phyloP scores from a whole-genome alignment of 53 echinoderm and acorn worm species.

The Hippasteria phrygiana region DNA sequence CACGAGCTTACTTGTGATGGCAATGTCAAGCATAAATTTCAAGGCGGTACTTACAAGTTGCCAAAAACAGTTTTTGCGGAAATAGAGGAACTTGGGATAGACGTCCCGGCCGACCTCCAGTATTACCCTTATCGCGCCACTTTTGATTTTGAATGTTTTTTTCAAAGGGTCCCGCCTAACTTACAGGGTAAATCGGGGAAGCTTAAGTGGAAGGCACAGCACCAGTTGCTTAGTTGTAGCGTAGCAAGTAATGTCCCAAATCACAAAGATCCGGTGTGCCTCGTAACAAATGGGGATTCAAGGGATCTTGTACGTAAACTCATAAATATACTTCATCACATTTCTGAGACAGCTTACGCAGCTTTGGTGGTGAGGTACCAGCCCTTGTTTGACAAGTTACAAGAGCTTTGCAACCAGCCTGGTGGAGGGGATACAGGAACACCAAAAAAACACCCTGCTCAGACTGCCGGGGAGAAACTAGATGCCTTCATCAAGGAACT shows the following conservation, averaged over 20 bases:
- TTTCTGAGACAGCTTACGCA: background rate
- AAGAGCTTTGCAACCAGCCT: background rate
- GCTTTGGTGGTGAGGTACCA: background rate
- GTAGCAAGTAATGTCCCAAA: constrained; percentile 68
- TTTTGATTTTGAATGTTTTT: constrained; percentile 70
- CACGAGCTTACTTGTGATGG: constrained; percentile 64
- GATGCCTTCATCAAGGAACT: constrained; percentile 22
- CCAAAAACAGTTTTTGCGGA: constrained; percentile 58
- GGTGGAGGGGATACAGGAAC: background rate
- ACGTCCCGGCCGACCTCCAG: background rate
- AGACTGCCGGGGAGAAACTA: background rate
- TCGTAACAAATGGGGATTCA: constrained; percentile 56
- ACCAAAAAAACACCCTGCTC: background rate
- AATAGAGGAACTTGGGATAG: constrained; percentile 44
- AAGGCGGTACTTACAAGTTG: constrained; percentile 26
- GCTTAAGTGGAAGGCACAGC: constrained; percentile 33
- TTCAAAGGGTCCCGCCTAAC: background rate
- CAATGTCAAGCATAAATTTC: constrained; percentile 46
- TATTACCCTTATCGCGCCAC: constrained; percentile 63
- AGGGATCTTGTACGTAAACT: constrained; percentile 36
- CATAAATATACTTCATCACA: constrained; percentile 36
- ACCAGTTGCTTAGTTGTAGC: constrained; percentile 60
- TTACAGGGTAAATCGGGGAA: constrained; percentile 6
- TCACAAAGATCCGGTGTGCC: constrained; percentile 24
- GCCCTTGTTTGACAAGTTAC: background rate